phyloP scores from a whole-genome alignment of 2,113 vertebrate species.

The Apteryx owenii region DNA sequence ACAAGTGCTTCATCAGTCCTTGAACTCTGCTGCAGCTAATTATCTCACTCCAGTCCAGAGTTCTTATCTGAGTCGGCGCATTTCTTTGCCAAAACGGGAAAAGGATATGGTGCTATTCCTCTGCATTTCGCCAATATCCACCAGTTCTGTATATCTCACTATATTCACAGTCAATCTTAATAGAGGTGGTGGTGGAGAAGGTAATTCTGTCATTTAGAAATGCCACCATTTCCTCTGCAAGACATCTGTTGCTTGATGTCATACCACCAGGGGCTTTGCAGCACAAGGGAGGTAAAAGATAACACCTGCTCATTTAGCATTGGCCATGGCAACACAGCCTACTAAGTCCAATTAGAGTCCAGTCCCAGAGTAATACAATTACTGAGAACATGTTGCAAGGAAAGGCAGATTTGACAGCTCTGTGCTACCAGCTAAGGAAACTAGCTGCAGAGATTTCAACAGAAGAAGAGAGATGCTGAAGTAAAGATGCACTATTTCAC shows the following conservation, averaged over 20 bases:
- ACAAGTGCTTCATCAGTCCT: constrained; percentile 7
- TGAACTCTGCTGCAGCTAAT: constrained; percentile 14
- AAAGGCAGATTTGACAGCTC: background rate
- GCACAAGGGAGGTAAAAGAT: background rate
- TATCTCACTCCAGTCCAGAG: background rate
- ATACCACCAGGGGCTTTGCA: background rate
- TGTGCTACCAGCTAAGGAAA: background rate
- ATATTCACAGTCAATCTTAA: background rate
- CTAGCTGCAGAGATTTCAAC: background rate
- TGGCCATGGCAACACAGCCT: background rate
- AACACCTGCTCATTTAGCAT: fast-evolving
- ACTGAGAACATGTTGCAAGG: background rate
- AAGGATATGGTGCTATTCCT: background rate
- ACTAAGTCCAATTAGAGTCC: background rate
- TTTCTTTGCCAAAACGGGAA: background rate
- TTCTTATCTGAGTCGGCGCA: background rate
- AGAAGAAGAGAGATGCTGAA: background rate
- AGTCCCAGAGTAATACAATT: background rate
- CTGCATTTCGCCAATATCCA: fast-evolving
- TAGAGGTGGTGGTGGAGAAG: background rate
- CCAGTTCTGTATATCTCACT: background rate
- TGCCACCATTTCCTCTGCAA: background rate
- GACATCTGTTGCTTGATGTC: background rate
- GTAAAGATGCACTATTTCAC: background rate
- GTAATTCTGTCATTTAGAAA: background rate